A percentile compares a stretch with the other conserved stretches of the same genome.
Conservation (phyloP, 2,113 vertebrate genomes). For the Cathartes aura region DNA sequence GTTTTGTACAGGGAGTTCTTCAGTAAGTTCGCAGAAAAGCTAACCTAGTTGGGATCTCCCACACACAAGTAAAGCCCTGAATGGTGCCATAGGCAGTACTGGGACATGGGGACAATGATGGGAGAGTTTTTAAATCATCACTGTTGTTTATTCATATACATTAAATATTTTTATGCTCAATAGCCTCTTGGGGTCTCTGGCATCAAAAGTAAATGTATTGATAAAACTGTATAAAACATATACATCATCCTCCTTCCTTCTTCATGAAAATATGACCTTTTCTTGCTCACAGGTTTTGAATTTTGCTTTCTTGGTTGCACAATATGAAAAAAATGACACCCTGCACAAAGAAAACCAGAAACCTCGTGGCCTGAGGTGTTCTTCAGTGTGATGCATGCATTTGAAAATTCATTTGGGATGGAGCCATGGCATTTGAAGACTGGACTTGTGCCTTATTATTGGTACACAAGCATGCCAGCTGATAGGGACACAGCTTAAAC, state of each 20-base stretch:
- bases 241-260: neutral
- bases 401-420: neutral
- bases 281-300: neutral
- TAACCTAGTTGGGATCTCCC: neutral
- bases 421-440: neutral
- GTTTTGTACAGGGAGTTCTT: neutral
- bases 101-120: rapidly evolving
- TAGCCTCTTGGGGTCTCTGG: neutral
- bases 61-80: neutral
- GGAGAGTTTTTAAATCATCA: neutral
- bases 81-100: neutral
- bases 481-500: neutral
- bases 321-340: neutral
- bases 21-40: neutral
- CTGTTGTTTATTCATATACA: neutral
- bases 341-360: neutral
- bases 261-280: neutral
- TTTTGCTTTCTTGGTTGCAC: neutral
- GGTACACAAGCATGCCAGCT: neutral
- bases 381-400: neutral
- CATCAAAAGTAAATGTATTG: neutral
- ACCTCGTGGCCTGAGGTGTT: neutral
- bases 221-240: neutral
- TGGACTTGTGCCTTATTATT: neutral
- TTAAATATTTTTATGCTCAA: neutral